Evolutionary conservation across 1,140 invertebrate species (phyloP).

Genomic region (Tetramorium alpestre): DNA sequence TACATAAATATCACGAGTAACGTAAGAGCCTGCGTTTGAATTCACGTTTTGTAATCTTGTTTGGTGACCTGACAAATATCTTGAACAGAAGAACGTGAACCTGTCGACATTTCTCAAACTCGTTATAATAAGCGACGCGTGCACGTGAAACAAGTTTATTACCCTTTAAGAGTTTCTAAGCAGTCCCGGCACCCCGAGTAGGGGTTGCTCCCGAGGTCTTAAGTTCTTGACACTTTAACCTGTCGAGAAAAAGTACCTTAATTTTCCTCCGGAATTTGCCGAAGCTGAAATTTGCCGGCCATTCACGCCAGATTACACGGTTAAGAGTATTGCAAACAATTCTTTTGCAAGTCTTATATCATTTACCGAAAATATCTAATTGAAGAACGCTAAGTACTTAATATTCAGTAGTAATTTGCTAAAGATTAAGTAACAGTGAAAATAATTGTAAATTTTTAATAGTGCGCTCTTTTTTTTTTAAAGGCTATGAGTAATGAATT

Average conservation of each 20-base stretch:
- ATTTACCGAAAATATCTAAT: not conserved
- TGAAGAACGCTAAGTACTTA: not conserved
- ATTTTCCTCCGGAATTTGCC: conserved; percentile 46
- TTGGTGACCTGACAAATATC: conserved; percentile 44
- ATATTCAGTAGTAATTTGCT: not conserved
- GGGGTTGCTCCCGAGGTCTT: conserved; percentile 75
- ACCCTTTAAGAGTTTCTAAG: conserved; percentile 78
- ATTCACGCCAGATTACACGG: conserved; percentile 6
- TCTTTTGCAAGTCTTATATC: not conserved
- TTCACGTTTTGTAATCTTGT: conserved; percentile 43
- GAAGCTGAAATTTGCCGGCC: conserved; percentile 6
- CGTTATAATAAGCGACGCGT: conserved; percentile 79
- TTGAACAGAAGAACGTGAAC: conserved; percentile 55
- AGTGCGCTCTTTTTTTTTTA: not conserved
- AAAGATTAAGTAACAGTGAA: not conserved
- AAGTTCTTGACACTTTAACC: conserved; percentile 81
- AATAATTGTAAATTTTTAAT: not conserved
- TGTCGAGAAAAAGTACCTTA: conserved; percentile 70
- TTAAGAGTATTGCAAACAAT: not conserved
- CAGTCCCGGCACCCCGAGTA: conserved; percentile 66
- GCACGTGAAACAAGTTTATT: conserved; percentile 78
- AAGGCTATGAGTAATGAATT: not conserved
- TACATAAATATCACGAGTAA: not conserved
- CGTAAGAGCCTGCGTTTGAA: not conserved
- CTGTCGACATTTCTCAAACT: conserved; percentile 71